Conservation (phyloP, 1,140 invertebrate species). For the Musca domestica region DNA sequence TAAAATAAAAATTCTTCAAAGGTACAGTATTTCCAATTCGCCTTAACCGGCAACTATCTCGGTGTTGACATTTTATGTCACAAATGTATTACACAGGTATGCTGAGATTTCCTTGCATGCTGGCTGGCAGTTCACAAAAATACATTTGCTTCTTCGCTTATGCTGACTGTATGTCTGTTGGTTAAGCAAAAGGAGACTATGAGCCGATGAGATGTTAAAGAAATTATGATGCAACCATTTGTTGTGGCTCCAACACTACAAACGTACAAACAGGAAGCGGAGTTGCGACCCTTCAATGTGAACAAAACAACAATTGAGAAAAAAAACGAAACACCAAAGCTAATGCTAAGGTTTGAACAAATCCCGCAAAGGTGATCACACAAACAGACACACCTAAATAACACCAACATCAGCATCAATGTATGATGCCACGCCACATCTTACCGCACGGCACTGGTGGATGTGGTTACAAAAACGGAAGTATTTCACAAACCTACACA, state of each 20-base stretch:
- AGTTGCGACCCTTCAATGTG: background rate
- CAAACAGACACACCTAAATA: background rate
- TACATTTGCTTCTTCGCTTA: too few relatives aligned
- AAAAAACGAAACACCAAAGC: background rate
- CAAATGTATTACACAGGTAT: background rate
- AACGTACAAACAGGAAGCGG: too few relatives aligned
- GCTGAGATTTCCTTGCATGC: background rate
- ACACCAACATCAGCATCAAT: background rate
- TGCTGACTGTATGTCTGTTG: background rate
- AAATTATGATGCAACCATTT: conserved; percentile 9
- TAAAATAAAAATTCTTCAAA: too few relatives aligned
- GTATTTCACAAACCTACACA: conserved; percentile 6
- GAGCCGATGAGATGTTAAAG: conserved; percentile 1
- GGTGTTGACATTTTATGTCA: too few relatives aligned
- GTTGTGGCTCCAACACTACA: background rate
- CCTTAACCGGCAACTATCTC: too few relatives aligned
- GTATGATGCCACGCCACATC: background rate
- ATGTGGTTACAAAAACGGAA: conserved; percentile 17
- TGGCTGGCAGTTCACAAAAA: too few relatives aligned
- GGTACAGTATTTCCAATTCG: too few relatives aligned
- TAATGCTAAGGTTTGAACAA: background rate
- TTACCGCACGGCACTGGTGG: conserved; percentile 7
- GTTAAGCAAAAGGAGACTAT: too few relatives aligned
- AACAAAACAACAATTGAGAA: background rate
- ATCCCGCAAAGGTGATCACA: background rate